These are phyloP conservation scores for Danio jaintianensis DNA, from an alignment of 2,797 vertebrate genomes.

Conservation along the genomic window DNA sequence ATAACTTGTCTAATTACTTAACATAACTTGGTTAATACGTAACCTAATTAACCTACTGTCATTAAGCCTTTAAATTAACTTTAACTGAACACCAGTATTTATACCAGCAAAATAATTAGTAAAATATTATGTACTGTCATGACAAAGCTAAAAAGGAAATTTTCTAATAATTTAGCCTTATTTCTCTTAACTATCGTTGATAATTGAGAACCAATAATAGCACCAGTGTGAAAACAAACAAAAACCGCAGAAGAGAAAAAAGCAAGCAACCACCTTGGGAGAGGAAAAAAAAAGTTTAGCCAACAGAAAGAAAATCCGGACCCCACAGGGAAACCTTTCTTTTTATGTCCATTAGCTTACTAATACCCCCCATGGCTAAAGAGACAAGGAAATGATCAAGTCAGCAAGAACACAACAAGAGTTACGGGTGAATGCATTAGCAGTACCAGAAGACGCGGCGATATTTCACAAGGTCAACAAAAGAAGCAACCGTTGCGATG, in stretches of 20 bases:
- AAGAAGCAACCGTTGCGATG: constrained; percentile 81
- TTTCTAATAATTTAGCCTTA: too few relatives aligned
- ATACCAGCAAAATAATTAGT: too few relatives aligned
- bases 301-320: constrained; percentile 54
- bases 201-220: background rate
- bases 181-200: background rate
- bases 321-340: constrained; percentile 64
- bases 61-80: too few relatives aligned
- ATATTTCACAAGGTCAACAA: constrained; percentile 87
- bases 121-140: too few relatives aligned
- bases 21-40: too few relatives aligned
- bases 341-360: constrained; percentile 69
- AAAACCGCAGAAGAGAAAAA: too few relatives aligned
- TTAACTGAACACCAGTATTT: too few relatives aligned
- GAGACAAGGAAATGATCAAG: constrained; percentile 72
- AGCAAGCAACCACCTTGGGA: background rate
- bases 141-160: too few relatives aligned
- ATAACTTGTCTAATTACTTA: too few relatives aligned
- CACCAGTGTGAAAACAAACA: constrained; percentile 34
- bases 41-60: too few relatives aligned
- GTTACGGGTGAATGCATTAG: constrained; percentile 72
- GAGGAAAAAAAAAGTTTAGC: constrained; percentile 67
- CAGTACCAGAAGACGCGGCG: constrained; percentile 69
- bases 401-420: constrained; percentile 74
- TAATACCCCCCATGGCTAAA: constrained; percentile 67